A percentile compares a stretch with the other conserved stretches of the same genome.
Conservation (phyloP, 2,888 invertebrate genomes). For the Synanthedon vespiformis region DNA sequence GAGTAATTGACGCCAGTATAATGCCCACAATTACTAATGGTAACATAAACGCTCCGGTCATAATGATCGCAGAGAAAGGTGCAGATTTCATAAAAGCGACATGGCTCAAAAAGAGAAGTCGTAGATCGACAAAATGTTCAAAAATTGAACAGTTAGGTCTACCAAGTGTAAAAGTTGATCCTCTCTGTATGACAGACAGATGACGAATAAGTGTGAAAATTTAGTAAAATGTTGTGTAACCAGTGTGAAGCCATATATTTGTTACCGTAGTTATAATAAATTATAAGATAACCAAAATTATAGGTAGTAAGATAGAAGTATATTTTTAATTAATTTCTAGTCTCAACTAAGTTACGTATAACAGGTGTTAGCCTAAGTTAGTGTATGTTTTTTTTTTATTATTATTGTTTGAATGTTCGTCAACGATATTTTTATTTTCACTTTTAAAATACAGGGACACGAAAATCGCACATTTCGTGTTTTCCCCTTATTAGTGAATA, state of each 20-base stretch:
- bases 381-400: no score
- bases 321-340: not conserved
- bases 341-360: not conserved
- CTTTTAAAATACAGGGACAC: no score
- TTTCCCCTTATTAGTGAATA: no score
- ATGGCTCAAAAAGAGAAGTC: slow-evolving; percentile 63
- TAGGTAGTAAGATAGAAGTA: not conserved
- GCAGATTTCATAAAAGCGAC: slow-evolving; percentile 83
- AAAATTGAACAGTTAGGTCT: slow-evolving; percentile 23
- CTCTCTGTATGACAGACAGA: slow-evolving; percentile 33
- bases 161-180: slow-evolving; percentile 13
- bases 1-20: slow-evolving; percentile 89
- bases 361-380: no score
- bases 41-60: slow-evolving; percentile 87
- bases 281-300: not conserved
- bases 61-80: slow-evolving; percentile 90
- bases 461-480: no score
- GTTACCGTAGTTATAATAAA: not conserved
- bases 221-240: not conserved
- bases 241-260: slow-evolving; percentile 16
- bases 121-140: slow-evolving; percentile 32
- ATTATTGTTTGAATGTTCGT: no score
- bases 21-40: slow-evolving; percentile 91
- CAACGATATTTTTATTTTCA: no score
- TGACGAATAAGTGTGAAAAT: slow-evolving; percentile 20